These are phyloP conservation scores for Drosophila cracens DNA, from an alignment of 2,888 invertebrate genomes.

Conservation along the genomic window DNA sequence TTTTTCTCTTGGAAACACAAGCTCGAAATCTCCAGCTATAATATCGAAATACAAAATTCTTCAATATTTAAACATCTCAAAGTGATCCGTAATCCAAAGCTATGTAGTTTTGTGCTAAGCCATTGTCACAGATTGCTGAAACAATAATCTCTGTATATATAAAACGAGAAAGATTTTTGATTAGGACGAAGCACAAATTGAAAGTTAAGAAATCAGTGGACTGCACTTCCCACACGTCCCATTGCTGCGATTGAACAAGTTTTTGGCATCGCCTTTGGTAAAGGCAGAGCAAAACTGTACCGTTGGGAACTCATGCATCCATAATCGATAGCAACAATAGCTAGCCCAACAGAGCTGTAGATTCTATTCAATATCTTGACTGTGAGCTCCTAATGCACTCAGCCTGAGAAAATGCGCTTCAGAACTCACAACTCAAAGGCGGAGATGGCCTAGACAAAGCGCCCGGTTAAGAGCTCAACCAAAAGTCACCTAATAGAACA, in stretches of 20 bases:
- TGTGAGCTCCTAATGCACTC: slow-evolving; percentile 58
- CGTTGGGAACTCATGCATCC: slow-evolving; percentile 55
- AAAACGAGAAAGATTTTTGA: slow-evolving; percentile 17
- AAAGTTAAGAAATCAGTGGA: slow-evolving; percentile 56
- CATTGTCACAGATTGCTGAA: neutral
- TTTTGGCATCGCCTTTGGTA: slow-evolving; percentile 39
- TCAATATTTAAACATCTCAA: neutral
- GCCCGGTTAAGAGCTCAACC: slow-evolving; percentile 16
- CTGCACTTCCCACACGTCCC: slow-evolving; percentile 61
- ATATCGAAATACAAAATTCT: neutral
- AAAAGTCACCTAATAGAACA: slow-evolving; percentile 20
- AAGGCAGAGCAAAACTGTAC: slow-evolving; percentile 18
- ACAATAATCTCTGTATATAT: neutral
- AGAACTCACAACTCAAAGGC: slow-evolving; percentile 22
- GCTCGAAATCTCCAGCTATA: neutral
- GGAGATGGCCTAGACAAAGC: slow-evolving; percentile 53
- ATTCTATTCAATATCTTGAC: slow-evolving; percentile 21
- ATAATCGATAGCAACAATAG: slow-evolving; percentile 65
- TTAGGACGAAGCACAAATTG: slow-evolving; percentile 42
- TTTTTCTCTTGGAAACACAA: neutral
- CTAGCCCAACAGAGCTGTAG: slow-evolving; percentile 11
- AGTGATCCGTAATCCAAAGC: neutral
- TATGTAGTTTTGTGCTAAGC: neutral
- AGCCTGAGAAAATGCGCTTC: slow-evolving; percentile 23
- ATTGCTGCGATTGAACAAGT: slow-evolving; percentile 59